Percentiles rank a stretch among this genome's conserved stretches.
Evolutionary conservation across 2,888 invertebrate genomes (phyloP).

Genomic region (Lingula anatina): DNA sequence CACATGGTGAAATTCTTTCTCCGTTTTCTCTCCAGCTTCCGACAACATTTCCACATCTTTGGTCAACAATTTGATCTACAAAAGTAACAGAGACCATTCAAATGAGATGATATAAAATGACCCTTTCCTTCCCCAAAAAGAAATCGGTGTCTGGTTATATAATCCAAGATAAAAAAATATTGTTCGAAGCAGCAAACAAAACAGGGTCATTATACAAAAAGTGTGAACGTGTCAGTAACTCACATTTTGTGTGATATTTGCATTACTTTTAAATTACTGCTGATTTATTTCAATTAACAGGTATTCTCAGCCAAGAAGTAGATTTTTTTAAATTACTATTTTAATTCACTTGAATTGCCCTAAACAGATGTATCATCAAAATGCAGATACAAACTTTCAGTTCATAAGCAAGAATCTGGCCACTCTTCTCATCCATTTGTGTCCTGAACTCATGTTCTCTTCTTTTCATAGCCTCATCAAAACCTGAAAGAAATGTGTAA

Average conservation of each 20-base stretch:
- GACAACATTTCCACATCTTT: constrained; percentile 39
- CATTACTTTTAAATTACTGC: too few species aligned
- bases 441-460: constrained; percentile 45
- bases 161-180: too few species aligned
- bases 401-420: constrained; percentile 41
- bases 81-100: background rate
- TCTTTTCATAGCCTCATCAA: constrained; percentile 43
- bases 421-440: constrained; percentile 41
- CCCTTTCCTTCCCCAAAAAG: too few species aligned
- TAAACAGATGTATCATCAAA: background rate
- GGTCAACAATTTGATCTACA: constrained; percentile 10
- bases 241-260: too few species aligned
- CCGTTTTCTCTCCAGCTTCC: constrained; percentile 23
- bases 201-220: too few species aligned
- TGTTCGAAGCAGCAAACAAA: too few species aligned
- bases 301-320: too few species aligned
- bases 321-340: background rate
- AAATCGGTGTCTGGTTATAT: too few species aligned
- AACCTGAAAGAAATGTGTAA: constrained; percentile 23
- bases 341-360: background rate
- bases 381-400: constrained; percentile 32
- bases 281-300: too few species aligned
- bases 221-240: background rate
- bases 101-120: too few species aligned
- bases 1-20: constrained; percentile 23